These are phyloP conservation scores for Octopus bimaculoides DNA, from an alignment of 1,140 invertebrate genomes.

Conservation along the genomic window DNA sequence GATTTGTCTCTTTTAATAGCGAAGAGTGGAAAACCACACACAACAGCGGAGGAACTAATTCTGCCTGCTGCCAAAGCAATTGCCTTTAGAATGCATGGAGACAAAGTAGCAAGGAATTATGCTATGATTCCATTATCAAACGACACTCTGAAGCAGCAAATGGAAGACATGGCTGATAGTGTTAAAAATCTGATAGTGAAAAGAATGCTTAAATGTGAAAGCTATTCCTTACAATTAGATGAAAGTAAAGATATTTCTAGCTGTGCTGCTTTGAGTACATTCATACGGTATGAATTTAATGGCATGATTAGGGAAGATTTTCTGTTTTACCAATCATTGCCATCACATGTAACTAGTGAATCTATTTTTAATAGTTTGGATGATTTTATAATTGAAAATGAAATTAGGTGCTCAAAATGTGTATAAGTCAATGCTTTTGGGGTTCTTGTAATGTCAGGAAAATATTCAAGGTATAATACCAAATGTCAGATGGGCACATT, in stretches of 20 bases:
- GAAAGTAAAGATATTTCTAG: background rate
- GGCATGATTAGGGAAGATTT: background rate
- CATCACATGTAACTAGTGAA: background rate
- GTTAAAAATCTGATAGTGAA: background rate
- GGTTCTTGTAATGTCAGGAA: background rate
- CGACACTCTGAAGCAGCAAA: background rate
- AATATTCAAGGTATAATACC: background rate
- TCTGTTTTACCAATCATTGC: background rate
- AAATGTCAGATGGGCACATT: background rate
- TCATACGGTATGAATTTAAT: background rate
- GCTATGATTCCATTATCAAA: background rate
- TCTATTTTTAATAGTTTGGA: background rate
- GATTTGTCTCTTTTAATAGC: background rate
- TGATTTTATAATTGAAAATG: background rate
- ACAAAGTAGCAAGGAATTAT: background rate
- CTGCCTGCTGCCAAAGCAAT: background rate
- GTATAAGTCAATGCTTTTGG: background rate
- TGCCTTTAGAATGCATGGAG: background rate
- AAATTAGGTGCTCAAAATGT: background rate
- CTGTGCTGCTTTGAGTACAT: background rate
- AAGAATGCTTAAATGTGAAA: background rate
- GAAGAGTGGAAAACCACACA: constrained; percentile 2
- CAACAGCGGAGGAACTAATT: background rate
- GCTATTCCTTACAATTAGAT: background rate
- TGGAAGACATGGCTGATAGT: constrained; percentile 1